Conservation (phyloP, 2,797 vertebrate genomes). For the Ciconia nigra region DNA sequence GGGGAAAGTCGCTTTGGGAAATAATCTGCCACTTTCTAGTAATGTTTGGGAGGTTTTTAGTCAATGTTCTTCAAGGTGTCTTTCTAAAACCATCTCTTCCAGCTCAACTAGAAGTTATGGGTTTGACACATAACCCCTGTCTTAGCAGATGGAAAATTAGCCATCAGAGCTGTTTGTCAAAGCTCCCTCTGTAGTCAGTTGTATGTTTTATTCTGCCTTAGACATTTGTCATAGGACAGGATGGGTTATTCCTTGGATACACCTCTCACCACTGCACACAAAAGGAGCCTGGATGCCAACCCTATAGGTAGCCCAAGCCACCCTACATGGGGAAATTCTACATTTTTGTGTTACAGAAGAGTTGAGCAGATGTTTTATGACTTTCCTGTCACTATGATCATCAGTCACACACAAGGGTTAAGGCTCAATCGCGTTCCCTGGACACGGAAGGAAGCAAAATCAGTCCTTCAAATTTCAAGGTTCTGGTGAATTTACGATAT, state of each 20-base stretch:
- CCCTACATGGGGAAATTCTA: neutral
- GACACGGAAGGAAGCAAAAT: neutral
- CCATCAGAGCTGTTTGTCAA: neutral
- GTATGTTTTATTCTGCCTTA: neutral
- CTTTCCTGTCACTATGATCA: no score
- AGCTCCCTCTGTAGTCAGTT: neutral
- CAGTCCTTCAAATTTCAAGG: conserved; percentile 17
- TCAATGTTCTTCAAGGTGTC: neutral
- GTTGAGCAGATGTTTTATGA: neutral
- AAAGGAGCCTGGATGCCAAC: neutral
- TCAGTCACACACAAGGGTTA: neutral
- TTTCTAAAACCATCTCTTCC: neutral
- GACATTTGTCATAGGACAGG: neutral
- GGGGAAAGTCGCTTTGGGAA: neutral
- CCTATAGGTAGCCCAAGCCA: neutral
- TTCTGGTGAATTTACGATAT: conserved; percentile 1
- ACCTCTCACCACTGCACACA: neutral
- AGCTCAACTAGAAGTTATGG: neutral
- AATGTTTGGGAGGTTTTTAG: neutral
- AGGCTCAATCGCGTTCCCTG: neutral
- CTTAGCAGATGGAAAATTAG: neutral
- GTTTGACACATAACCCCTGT: neutral
- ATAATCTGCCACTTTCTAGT: neutral
- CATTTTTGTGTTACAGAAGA: neutral
- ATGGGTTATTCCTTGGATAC: neutral